phyloP scores from a whole-genome alignment of 2,113 vertebrate species.

The Furnarius figulus region DNA sequence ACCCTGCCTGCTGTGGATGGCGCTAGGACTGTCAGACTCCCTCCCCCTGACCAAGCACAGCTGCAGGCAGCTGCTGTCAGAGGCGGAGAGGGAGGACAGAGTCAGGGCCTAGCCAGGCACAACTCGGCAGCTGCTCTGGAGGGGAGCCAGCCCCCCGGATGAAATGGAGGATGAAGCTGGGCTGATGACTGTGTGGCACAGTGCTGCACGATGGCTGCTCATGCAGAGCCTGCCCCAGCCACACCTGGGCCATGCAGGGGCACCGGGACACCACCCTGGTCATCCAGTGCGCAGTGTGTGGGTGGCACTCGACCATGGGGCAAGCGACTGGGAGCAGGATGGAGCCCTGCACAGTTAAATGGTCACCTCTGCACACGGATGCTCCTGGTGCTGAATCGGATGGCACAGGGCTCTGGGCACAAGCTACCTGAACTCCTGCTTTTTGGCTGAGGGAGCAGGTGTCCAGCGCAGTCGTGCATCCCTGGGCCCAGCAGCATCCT shows the following conservation, averaged over 20 bases:
- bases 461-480: background rate
- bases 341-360: rapidly evolving
- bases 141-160: conserved; percentile 35
- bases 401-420: background rate
- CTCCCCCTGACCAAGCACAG: background rate
- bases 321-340: background rate
- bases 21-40: background rate
- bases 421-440: background rate
- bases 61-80: conserved; percentile 2
- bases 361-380: background rate
- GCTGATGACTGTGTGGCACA: background rate
- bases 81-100: background rate
- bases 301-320: background rate
- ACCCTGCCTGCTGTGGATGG: rapidly evolving
- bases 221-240: background rate
- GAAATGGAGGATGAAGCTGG: background rate
- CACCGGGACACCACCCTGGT: background rate
- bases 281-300: rapidly evolving
- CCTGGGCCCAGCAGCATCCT: background rate
- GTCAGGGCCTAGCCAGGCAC: background rate
- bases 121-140: conserved; percentile 48
- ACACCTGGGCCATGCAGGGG: background rate
- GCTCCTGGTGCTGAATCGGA: background rate
- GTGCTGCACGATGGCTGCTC: background rate
- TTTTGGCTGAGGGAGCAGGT: background rate